Evolutionary conservation across 2,113 vertebrate genomes (phyloP).

Genomic region (Protobothrops mucrosquamatus): DNA sequence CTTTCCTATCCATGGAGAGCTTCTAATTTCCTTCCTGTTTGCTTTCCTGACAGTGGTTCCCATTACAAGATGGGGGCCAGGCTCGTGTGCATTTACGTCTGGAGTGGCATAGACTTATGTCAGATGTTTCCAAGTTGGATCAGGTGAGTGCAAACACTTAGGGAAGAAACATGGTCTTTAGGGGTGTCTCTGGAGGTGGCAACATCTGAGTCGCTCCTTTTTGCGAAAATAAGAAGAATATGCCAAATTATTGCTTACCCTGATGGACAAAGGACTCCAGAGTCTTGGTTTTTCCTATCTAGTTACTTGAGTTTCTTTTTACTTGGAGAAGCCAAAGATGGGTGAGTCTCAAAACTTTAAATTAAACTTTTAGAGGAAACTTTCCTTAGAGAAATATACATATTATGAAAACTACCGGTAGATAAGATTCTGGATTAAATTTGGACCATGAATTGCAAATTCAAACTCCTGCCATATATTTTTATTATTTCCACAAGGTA

Average conservation of each 20-base stretch:
- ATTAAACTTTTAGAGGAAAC: background rate
- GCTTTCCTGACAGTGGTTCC: constrained; percentile 79
- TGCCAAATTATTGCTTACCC: background rate
- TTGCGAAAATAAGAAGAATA: background rate
- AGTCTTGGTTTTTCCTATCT: background rate
- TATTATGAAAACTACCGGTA: background rate
- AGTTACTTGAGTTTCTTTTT: background rate
- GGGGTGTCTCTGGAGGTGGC: background rate
- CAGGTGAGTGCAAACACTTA: constrained; percentile 69
- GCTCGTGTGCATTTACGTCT: constrained; percentile 84
- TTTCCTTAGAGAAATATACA: background rate
- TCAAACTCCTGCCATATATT: background rate
- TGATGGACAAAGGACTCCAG: background rate
- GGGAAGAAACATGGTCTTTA: background rate
- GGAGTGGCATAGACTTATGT: constrained; percentile 86
- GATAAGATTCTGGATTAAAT: background rate
- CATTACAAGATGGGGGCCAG: constrained; percentile 74
- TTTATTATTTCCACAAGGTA: background rate
- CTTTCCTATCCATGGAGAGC: background rate
- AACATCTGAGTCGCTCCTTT: background rate
- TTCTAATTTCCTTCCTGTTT: background rate
- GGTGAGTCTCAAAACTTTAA: background rate
- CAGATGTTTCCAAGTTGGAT: constrained; percentile 79
- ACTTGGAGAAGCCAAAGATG: background rate
- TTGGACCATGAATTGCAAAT: background rate